Base-by-base conservation (phyloP, 2,888 invertebrate species). In the Diarsia brunnea region DNA sequence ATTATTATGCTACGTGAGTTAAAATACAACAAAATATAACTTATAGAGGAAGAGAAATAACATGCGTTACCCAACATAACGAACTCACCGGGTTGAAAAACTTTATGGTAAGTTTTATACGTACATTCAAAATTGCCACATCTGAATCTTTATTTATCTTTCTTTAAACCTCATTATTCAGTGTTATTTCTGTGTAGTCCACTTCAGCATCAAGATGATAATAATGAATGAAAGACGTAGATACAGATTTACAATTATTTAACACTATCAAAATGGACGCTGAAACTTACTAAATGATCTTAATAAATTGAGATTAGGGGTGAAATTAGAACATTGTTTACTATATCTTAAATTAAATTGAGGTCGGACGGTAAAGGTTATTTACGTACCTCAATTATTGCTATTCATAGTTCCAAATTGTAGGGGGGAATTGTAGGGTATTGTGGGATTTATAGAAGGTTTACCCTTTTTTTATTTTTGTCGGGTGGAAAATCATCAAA, bases 351-450 rank as follows among this genome's bases (percentile, higher is more conserved):
- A 11, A 78, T 10, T n/a, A 7, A 68, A 61, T 69, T 27, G 14
- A 45, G 60, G 7, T 47, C 24, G 16, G 4, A 19, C 16, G 21
- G 27, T 19, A 16, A 11, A 16, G 8, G 51, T 45, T 31, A 51
- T 61, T 31, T n/a, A 60, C 1, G n/a, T 31, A 24, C 21, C 43
- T 45, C 16, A 31, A 24, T 27, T 1, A 51, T 51, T 51, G 4
- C 14, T 78, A 61, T 78, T 61, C 1, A 19, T 60, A 24, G 58
- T 49, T 58, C 19, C 27, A 64, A 27, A 58, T 49, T 58, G 3
- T n/a, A 63, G 49, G 14, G 16, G 8, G 2, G 11, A 21, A 19
- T 24, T 45, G 45, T 12, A 31, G 14, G 24, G 5, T n/a, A 38
- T 5, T 38, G 38, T 38, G 38, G 38, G 38, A n/a, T n/a, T n/a